Evolutionary conservation across 2,888 invertebrate species (phyloP), one percentile per base, ranked within the genome.

Genomic region (Drosophila phalerata): DNA sequence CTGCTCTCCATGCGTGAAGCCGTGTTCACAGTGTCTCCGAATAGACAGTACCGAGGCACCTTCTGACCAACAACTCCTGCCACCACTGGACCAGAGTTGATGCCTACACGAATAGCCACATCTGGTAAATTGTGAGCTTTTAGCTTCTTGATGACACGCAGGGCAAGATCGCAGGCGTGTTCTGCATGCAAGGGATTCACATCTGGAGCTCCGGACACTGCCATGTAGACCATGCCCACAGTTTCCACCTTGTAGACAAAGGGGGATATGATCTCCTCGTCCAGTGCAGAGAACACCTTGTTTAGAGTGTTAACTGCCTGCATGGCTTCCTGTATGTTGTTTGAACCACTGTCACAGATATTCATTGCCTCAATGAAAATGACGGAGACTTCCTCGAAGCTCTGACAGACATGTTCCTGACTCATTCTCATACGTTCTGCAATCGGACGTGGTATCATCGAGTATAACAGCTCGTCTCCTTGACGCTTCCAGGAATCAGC

Each of bases 241-340:
- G 98, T 98, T 93, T 98, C 98, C 65, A 98, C 98, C 95, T 98
- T 98, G 90, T 98, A 98, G 2, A 97, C 97, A 64, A 96, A 94
- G 79, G 96, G 97, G 37, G 95, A 94, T 86, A 98, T 97, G 88
- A 97, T 95, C 49, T 97, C 94, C 28, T 96, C 94, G 92, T 98
- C 98, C 81, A 98, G 96, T 76, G 96, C 95, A 0, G 96, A 96
- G 93, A 97, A 98, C 0, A 97, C 96, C 2, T 96, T 95, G 91
- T 98, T 98, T 94, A 98, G 96, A 40, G 96, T 96, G 8, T 95
- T 95, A 0, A 97, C 97, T 0, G 97, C 95, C 81, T 96, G 96
- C 97, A 96, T 95, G 67, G 96, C 96, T 34, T 94, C 93, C 77
- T 92, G 89, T 9, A 93, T 85, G 42, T 90, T 92, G 48, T 80